Percentiles rank a stretch among this genome's conserved stretches.
Conservation (phyloP, 2,888 invertebrate genomes). For the Malacosoma neustria region DNA sequence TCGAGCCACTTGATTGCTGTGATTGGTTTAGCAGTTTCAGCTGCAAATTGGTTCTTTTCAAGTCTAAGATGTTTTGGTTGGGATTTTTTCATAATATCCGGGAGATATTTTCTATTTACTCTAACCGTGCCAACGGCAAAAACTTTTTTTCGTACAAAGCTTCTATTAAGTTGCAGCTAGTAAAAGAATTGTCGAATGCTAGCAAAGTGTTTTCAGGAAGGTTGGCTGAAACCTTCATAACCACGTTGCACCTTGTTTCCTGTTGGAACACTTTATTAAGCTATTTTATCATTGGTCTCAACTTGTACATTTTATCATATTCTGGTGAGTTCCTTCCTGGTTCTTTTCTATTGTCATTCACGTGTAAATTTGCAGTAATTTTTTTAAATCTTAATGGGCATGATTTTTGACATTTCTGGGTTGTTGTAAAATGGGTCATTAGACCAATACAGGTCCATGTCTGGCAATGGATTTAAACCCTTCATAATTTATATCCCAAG, state of each 20-base stretch:
- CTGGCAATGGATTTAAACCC: slow-evolving; percentile 24
- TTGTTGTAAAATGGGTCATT: slow-evolving; percentile 23
- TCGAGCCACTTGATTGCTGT: slow-evolving; percentile 22
- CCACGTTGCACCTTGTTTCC: too few species aligned
- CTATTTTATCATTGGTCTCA: too few species aligned
- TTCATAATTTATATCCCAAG: slow-evolving; percentile 25
- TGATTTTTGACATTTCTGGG: slow-evolving; percentile 18
- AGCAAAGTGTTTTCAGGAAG: slow-evolving; percentile 10
- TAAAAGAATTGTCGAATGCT: slow-evolving; percentile 12
- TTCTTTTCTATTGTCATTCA: slow-evolving; percentile 17
- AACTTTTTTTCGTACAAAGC: slow-evolving; percentile 5
- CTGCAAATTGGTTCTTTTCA: slow-evolving; percentile 21
- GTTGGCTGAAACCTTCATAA: too few species aligned
- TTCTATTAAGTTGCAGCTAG: slow-evolving; percentile 9
- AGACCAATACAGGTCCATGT: slow-evolving; percentile 23
- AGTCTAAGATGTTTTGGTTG: slow-evolving; percentile 17
- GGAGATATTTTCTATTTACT: slow-evolving; percentile 9
- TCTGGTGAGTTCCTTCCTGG: slow-evolving; percentile 5
- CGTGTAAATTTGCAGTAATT: slow-evolving; percentile 19
- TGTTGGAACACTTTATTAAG: background rate
- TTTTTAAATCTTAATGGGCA: slow-evolving; percentile 24
- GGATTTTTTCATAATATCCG: slow-evolving; percentile 6
- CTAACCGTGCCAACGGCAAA: slow-evolving; percentile 11
- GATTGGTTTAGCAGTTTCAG: slow-evolving; percentile 19
- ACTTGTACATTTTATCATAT: too few species aligned